Conservation (phyloP, 1,140 invertebrate species). For the Mactra quadrangularis region DNA sequence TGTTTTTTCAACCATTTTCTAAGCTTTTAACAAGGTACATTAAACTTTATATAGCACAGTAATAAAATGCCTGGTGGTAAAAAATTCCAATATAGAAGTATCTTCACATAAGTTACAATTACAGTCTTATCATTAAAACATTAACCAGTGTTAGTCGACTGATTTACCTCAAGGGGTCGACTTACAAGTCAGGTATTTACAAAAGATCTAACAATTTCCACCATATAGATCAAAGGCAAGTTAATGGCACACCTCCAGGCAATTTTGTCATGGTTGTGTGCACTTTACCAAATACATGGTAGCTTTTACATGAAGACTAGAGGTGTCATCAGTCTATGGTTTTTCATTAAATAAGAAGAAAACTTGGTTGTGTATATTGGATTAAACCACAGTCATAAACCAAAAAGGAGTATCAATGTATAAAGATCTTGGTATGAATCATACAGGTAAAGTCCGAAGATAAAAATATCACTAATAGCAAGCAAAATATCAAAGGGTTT, state of each 20-base stretch:
- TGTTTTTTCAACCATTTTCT: background rate
- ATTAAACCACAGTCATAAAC: too few relatives aligned
- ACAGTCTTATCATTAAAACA: conserved; percentile 33
- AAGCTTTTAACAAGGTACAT: background rate
- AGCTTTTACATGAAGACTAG: conserved; percentile 23
- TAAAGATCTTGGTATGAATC: too few relatives aligned
- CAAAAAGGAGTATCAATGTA: too few relatives aligned
- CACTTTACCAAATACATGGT: conserved; percentile 26
- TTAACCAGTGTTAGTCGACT: conserved; percentile 22
- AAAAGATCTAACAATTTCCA: conserved; percentile 58
- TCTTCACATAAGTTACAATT: background rate
- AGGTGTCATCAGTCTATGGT: conserved; percentile 31
- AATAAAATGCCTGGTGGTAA: background rate
- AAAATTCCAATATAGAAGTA: background rate
- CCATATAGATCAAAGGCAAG: conserved; percentile 52
- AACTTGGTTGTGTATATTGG: too few relatives aligned
- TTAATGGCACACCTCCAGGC: conserved; percentile 55
- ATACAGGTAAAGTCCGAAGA: too few relatives aligned
- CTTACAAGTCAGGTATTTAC: conserved; percentile 50
- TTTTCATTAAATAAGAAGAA: too few relatives aligned
- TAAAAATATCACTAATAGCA: too few relatives aligned
- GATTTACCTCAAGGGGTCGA: conserved; percentile 33
- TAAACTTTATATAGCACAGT: background rate
- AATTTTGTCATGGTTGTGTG: conserved; percentile 51
- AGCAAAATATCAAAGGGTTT: too few relatives aligned